phyloP scores from a whole-genome alignment of 1,140 invertebrate genomes.

The Magallana ariakensis region DNA sequence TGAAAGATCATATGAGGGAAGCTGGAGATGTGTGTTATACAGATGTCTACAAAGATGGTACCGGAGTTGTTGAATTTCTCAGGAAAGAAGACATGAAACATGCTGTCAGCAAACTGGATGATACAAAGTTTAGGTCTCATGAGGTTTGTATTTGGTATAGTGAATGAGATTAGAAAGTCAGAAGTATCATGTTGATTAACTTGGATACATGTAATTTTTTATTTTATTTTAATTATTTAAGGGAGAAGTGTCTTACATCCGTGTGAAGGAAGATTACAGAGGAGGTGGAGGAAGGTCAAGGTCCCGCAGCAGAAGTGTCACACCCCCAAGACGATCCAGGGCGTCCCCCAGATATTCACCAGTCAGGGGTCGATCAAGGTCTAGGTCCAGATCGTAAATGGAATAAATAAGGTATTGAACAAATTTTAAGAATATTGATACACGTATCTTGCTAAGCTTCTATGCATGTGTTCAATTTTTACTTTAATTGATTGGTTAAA shows the following conservation, averaged over 20 bases:
- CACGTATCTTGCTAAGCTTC: background rate
- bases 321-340: constrained; percentile 85
- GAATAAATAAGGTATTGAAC: background rate
- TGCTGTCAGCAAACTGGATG: constrained; percentile 98
- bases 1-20: constrained; percentile 99
- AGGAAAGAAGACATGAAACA: constrained; percentile 99
- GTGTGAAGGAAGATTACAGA: constrained; percentile 95
- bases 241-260: constrained; percentile 97
- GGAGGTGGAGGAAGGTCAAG: constrained; percentile 83
- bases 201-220: too few relatives aligned
- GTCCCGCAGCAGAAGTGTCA: constrained; percentile 82
- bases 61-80: constrained; percentile 98
- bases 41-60: constrained; percentile 99
- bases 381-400: constrained; percentile 76
- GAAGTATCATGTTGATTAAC: too few relatives aligned
- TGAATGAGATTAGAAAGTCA: background rate
- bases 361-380: constrained; percentile 87
- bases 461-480: background rate
- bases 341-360: constrained; percentile 88
- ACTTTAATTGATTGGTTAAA: background rate
- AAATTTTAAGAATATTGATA: background rate
- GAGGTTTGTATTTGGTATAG: constrained; percentile 83
- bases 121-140: constrained; percentile 98
- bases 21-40: constrained; percentile 99
- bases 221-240: constrained; percentile 77